Evolutionary conservation across 2,888 invertebrate genomes (phyloP).

Genomic region (Cacoxenus indagator): DNA sequence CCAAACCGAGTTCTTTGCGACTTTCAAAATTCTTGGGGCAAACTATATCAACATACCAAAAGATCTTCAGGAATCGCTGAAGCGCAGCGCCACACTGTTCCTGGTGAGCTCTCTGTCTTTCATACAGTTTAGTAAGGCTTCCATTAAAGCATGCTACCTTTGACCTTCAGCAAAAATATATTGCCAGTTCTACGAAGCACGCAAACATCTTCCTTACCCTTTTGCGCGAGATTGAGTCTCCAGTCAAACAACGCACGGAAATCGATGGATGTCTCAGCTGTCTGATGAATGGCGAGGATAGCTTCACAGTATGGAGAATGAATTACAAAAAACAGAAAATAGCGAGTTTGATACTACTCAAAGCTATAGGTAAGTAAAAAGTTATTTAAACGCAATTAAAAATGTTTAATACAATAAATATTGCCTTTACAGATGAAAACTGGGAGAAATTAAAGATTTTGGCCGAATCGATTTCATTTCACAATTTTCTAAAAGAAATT

Average conservation of each 20-base stretch:
- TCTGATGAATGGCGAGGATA: constrained; percentile 58
- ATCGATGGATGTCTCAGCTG: constrained; percentile 64
- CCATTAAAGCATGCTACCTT: neutral
- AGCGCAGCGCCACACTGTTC: constrained; percentile 55
- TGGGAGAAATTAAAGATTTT: constrained; percentile 46
- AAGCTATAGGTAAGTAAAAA: constrained; percentile 54
- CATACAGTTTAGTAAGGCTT: neutral
- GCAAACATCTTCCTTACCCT: constrained; percentile 64
- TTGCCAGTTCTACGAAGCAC: constrained; percentile 57
- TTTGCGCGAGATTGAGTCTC: constrained; percentile 54
- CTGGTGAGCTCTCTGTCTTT: constrained; percentile 50
- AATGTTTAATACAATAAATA: neutral
- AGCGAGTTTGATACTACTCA: constrained; percentile 55
- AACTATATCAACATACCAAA: constrained; percentile 52
- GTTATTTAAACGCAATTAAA: neutral
- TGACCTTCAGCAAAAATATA: constrained; percentile 57
- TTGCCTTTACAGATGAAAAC: constrained; percentile 27
- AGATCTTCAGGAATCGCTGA: constrained; percentile 60
- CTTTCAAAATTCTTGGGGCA: constrained; percentile 55
- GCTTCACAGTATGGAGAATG: constrained; percentile 67
- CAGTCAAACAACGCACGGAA: constrained; percentile 47
- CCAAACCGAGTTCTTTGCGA: constrained; percentile 61
- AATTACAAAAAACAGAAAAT: constrained; percentile 67
- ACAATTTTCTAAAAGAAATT: constrained; percentile 53
- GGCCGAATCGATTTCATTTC: constrained; percentile 50